Percentiles rank a stretch among this genome's conserved stretches.
phyloP scores from a whole-genome alignment of 2,888 invertebrate genomes.

The Brachypalpus laphriformis region DNA sequence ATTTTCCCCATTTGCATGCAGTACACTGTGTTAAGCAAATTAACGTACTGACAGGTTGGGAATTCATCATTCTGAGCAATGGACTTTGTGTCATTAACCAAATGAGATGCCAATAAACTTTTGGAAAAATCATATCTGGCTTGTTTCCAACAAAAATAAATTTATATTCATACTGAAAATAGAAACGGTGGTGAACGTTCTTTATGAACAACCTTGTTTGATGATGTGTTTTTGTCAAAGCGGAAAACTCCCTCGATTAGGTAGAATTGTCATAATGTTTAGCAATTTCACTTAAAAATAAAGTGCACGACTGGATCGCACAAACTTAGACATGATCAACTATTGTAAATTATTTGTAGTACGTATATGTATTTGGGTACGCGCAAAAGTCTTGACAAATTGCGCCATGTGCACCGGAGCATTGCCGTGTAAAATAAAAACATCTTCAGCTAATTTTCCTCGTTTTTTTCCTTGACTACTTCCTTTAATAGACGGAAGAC shows the following conservation, averaged over 20 bases:
- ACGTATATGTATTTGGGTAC: no score
- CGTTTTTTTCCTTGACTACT: no score
- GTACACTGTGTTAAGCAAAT: slow-evolving; percentile 8
- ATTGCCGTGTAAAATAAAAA: no score
- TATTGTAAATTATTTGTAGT: no score
- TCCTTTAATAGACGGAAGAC: no score
- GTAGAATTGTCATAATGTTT: background rate
- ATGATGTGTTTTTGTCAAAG: background rate
- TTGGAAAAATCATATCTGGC: slow-evolving; percentile 16
- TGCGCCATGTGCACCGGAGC: no score
- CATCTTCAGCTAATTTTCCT: no score
- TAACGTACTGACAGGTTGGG: background rate
- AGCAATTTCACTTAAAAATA: background rate
- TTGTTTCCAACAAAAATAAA: slow-evolving; percentile 29
- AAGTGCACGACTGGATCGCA: no score
- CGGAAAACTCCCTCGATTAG: background rate
- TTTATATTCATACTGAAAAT: slow-evolving; percentile 10
- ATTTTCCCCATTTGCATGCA: background rate
- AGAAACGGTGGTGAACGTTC: slow-evolving; percentile 1
- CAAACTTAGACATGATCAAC: no score
- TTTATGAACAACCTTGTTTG: slow-evolving; percentile 4
- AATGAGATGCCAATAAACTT: slow-evolving; percentile 11
- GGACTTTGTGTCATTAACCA: background rate
- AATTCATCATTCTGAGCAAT: background rate
- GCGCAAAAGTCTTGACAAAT: no score